phyloP scores from a whole-genome alignment of 2,888 invertebrate genomes.

The Empis stercorea region DNA sequence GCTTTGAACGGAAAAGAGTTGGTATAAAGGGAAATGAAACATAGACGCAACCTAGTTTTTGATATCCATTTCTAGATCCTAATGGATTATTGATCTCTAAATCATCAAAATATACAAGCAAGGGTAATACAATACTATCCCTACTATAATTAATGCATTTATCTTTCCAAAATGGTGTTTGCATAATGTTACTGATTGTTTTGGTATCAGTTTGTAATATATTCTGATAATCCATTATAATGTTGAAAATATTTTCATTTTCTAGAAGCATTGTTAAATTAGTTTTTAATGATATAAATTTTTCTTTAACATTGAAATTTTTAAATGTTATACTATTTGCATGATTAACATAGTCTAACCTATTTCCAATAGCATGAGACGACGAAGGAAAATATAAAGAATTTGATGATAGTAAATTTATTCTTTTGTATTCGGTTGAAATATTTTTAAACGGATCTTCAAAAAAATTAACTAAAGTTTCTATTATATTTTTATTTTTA shows the following conservation, averaged over 20 bases:
- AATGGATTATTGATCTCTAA: no score
- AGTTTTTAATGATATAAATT: slow-evolving; percentile 1
- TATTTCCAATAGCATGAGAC: background rate
- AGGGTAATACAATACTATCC: background rate
- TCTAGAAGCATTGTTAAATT: background rate
- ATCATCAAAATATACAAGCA: background rate
- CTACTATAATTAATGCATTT: background rate
- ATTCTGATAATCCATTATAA: background rate
- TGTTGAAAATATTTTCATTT: background rate
- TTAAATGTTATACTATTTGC: slow-evolving; percentile 1
- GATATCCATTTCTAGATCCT: no score
- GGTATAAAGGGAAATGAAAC: no score
- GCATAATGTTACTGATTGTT: slow-evolving; percentile 1
- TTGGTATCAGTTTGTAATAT: background rate
- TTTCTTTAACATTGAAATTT: background rate
- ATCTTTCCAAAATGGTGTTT: slow-evolving; percentile 1
- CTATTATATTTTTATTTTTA: background rate
- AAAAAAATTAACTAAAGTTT: background rate
- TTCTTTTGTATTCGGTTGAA: background rate
- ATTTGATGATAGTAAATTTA: background rate
- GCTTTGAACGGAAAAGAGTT: no score
- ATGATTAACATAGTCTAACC: background rate
- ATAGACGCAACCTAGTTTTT: no score
- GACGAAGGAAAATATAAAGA: slow-evolving; percentile 1
- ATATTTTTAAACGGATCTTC: background rate